Evolutionary conservation across 2,888 invertebrate species (phyloP), one percentile per base, ranked within the genome.

Genomic region (Julus scandinavius): DNA sequence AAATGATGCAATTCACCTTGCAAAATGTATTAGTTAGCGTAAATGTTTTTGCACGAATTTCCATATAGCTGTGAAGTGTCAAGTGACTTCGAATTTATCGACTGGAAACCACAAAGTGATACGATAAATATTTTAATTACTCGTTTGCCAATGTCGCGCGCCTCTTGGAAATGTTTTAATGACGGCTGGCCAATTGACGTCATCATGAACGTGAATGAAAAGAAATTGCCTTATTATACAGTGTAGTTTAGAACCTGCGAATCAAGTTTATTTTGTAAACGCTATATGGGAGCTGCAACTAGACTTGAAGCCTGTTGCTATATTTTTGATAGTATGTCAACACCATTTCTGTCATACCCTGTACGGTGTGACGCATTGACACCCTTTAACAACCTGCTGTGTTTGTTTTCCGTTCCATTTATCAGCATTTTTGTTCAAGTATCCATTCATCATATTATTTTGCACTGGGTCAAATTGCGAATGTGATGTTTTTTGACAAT

Each of bases 171-270:
- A 40, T 80, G 38, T 13, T 40, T 80, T 13, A 80, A 38, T 38
- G 29, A 29, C 29, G 38, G 38, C 29, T 38, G 63, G 63, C 13
- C 80, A 40, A 4, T 13, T 80, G 80, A 80, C 80, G 80, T 80
- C 80, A 80, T 80, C 38, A 40, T 13, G 38, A 80, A 80, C 72
- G 11, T 7, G 13, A 13, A 80, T 29, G 80, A 11, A 72, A 38
- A 38, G 80, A 5, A 80, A 80, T 80, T 38, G 80, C 80, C 80
- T 40, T 80, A 80, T 80, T 80, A 80, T 40, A 80, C 38, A 80
- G 17, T 58, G 58, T 58, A 58, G 58, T 17, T 58, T 58, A 17
- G 58, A 58, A 5, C 29, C 58, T 58, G 58, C 2, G 72, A 29
- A 72, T 29, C 38, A 80, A 80, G 13, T 80, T 80, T 38, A 38